These are phyloP conservation scores for Sepiola atlantica DNA, from an alignment of 2,888 invertebrate species.

Conservation along the genomic window DNA sequence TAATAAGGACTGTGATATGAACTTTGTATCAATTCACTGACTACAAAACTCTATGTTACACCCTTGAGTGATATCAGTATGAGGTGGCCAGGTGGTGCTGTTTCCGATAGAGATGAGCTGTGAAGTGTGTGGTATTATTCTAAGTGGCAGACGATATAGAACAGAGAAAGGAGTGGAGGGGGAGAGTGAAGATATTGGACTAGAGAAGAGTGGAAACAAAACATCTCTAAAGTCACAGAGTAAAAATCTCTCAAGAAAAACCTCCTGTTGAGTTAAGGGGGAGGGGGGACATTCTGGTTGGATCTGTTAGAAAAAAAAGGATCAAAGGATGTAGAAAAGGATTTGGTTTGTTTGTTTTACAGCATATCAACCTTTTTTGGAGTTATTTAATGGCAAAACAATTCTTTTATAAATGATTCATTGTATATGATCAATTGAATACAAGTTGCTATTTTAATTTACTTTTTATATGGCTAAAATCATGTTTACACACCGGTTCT, in stretches of 20 bases:
- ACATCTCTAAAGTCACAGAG: background rate
- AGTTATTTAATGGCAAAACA: too few species aligned
- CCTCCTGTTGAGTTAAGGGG: background rate
- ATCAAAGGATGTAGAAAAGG: too few species aligned
- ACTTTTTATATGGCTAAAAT: too few species aligned
- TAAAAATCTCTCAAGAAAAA: background rate
- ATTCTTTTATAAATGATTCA: too few species aligned
- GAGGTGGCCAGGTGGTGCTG: background rate
- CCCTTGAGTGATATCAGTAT: background rate
- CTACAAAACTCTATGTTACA: background rate
- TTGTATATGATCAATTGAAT: too few species aligned
- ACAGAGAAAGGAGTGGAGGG: background rate
- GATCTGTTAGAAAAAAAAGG: too few species aligned
- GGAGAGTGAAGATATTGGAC: background rate
- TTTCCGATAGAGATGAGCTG: too few species aligned
- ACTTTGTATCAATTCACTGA: background rate
- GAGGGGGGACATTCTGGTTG: background rate
- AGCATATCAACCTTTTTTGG: too few species aligned
- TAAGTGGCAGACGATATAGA: background rate
- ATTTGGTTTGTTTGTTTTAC: too few species aligned
- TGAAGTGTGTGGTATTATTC: background rate
- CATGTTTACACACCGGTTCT: too few species aligned
- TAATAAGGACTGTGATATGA: background rate
- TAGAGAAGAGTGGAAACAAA: background rate
- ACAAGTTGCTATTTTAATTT: too few species aligned